A percentile compares a stretch with the other conserved stretches of the same genome.
These are phyloP conservation scores for Phrynocephalus forsythii DNA, from an alignment of 2,797 vertebrate genomes.

Conservation along the genomic window DNA sequence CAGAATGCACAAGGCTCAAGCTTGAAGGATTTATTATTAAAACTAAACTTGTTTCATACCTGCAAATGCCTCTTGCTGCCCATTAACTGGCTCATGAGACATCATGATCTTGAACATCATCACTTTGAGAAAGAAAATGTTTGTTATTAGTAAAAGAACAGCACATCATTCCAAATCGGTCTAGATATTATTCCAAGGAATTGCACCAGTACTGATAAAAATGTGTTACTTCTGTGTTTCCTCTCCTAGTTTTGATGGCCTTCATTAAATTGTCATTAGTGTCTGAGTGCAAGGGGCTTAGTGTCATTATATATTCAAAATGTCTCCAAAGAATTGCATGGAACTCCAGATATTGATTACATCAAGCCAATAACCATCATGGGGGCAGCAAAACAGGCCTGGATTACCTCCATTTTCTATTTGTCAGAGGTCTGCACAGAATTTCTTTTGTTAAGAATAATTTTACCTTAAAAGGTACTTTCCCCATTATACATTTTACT, in stretches of 20 bases:
- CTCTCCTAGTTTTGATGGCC: constrained; percentile 20
- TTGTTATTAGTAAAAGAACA: constrained; percentile 1
- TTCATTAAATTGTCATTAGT: constrained; percentile 12
- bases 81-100: not conserved
- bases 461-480: not conserved
- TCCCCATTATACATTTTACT: not conserved
- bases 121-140: not conserved
- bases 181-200: constrained; percentile 1
- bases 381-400: not conserved
- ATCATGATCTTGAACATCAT: not conserved
- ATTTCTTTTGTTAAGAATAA: not conserved
- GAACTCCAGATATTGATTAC: constrained; percentile 1
- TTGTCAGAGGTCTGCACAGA: not conserved
- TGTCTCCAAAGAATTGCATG: not conserved
- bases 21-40: not conserved
- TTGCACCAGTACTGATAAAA: constrained; percentile 27
- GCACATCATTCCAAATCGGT: not conserved
- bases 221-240: constrained; percentile 19
- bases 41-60: not conserved
- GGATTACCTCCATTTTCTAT: not conserved
- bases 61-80: not conserved
- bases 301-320: constrained; percentile 13
- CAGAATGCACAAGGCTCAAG: not conserved
- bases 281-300: constrained; percentile 1
- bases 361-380: constrained; percentile 31